Base-by-base conservation (phyloP, 2,888 invertebrate species). In the Drosophila paranaensis region DNA sequence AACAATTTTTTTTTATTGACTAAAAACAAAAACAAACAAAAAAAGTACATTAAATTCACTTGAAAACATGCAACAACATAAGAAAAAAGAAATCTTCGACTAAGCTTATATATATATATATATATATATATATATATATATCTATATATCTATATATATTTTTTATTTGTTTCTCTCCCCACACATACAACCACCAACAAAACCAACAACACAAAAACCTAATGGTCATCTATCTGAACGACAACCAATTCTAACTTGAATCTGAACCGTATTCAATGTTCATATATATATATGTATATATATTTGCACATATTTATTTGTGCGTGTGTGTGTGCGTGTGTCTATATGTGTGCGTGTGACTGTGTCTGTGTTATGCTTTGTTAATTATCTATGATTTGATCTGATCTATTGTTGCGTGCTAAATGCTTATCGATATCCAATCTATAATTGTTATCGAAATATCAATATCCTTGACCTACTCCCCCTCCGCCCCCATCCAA, bases 91-190 rank as follows among this genome's bases (percentile, higher is more conserved):
- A 51, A 74, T 65, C 60, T 71, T 80, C 71, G 82, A 86, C 73
- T 83, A 79, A 84, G 84, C 88, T 75, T 87, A 76, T 79, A 81
- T 81, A 85, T 69, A 81, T 75, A 61, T 75, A 63, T 81, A 80
- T 75, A 61, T 81, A 56, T 81, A 72, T 78, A n/a, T 45, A 45
- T 45, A 13, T 33, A 27, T 27, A 27, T 43, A 43, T 46, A 46
- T 46, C 6, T 46, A 45, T 45, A 45, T 45, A 30, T 48, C 64
- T 63, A 58, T 78, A 39, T 54, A 39, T 75, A 77, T 86, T 82
- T 88, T 83, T 88, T 77, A 76, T 84, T 86, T 84, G 82, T 86
- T 84, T 87, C 88, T 86, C 86, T 84, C 85, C 82, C 83, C 76
- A 89, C 85, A 89, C 84, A 86, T 67, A 81, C 77, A 64, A 79